Conservation (phyloP, 2,797 vertebrate species). For the Chaunax sp. region DNA sequence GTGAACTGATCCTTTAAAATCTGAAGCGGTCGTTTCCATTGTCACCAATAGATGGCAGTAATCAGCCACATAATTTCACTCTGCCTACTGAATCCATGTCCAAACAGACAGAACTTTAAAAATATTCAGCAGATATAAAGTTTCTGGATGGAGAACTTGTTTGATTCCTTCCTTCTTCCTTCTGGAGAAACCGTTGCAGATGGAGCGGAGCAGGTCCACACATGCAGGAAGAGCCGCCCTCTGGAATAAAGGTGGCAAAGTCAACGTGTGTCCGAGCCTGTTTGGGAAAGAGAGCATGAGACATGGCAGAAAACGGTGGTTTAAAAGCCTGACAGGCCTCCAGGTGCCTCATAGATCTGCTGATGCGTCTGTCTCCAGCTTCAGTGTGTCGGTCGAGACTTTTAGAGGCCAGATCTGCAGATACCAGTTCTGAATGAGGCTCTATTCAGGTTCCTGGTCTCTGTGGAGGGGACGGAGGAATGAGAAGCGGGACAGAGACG, state of each 20-base stretch:
- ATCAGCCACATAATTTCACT: slow-evolving; percentile 28
- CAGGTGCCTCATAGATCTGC: slow-evolving; percentile 37
- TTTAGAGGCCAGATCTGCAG: slow-evolving; percentile 53
- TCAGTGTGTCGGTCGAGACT: slow-evolving; percentile 21
- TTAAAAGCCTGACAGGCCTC: slow-evolving; percentile 23
- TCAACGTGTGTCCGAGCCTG: slow-evolving; percentile 31
- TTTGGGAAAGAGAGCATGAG: slow-evolving; percentile 10
- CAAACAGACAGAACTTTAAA: background rate
- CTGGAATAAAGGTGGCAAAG: slow-evolving; percentile 20
- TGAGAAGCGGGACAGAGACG: slow-evolving; percentile 64
- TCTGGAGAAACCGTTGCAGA: background rate
- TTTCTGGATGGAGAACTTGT: background rate
- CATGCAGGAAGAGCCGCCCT: slow-evolving; percentile 23
- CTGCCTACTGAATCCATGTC: too few species aligned
- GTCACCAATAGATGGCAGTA: slow-evolving; percentile 67
- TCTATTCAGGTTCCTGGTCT: slow-evolving; percentile 61
- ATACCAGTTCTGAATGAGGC: slow-evolving; percentile 56
- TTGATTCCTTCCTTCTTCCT: slow-evolving; percentile 1
- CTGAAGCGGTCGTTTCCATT: slow-evolving; percentile 8
- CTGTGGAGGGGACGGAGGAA: slow-evolving; percentile 51
- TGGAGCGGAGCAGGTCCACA: slow-evolving; percentile 21
- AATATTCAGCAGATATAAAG: background rate
- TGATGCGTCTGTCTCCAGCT: slow-evolving; percentile 27
- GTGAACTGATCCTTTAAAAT: slow-evolving; percentile 21
- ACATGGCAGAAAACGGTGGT: slow-evolving; percentile 9